Base-by-base conservation (phyloP, 2,888 invertebrate genomes). In the Choristoneura rosaceana region DNA sequence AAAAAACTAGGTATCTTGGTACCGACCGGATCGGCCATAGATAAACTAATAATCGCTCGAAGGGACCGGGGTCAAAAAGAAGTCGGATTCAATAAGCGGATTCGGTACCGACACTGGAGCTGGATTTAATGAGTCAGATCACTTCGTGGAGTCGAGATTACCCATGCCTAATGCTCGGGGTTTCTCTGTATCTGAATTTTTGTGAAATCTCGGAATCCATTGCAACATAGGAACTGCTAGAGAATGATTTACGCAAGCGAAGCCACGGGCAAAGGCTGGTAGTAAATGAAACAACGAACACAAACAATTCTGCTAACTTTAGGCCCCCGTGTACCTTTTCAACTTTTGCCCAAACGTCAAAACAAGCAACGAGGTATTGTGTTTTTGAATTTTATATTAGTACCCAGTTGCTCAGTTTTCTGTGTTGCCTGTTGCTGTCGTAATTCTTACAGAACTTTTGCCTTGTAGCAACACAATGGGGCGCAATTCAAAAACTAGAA, bases 351-450 rank as follows among this genome's bases (percentile, higher is more conserved):
- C 14, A 58, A n/a, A 34, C 38, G 15, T 45, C 59, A 43, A 55
- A 55, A 41, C 50, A 52, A 63, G 38, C 38, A 38, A 62, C 50
- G 55, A 66, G 41, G 15, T 55, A 47, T 67, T 65, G 61, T 62
- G 61, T 61, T 65, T 70, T 47, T 25, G 17, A 33, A 64, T 64
- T 25, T 25, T 64, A 34, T 64, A 50, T 50, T 34, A 33, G 63
- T n/a, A 9, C 2, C 0, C n/a, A 33, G 47, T 47, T 50, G 17
- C 2, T 15, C 17, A 1, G 59, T 8, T 52, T 52, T 47, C n/a
- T n/a, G 17, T n/a, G 52, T n/a, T 47, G n/a, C n/a, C 15, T 50
- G 12, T 50, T 50, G 50, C 4, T 47, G 4, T 14, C 5, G 45
- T 12, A 12, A 43, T 14, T 45, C 0, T 14, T 45, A 45, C 45